Evolutionary conservation across 2,113 vertebrate genomes (phyloP).

Genomic region (Cairina moschata): DNA sequence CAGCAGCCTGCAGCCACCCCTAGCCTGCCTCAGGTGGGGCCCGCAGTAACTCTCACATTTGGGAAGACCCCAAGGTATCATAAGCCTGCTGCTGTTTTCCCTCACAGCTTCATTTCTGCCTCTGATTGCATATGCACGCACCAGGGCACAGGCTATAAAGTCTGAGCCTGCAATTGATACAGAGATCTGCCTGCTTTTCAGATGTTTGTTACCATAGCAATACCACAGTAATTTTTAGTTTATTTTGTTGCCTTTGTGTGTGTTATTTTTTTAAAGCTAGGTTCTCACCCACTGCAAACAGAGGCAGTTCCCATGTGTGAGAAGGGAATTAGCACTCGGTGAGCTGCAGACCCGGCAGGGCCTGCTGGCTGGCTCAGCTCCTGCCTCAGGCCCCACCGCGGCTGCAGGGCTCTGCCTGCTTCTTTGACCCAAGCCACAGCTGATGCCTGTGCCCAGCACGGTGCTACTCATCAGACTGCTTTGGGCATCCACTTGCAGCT

Average conservation of each 20-base stretch:
- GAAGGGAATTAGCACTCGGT: background rate
- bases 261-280: background rate
- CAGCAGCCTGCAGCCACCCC: background rate
- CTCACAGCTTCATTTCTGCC: constrained; percentile 16
- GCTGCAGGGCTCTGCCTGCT: background rate
- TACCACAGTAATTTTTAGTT: constrained; percentile 3
- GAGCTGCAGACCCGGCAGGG: background rate
- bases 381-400: background rate
- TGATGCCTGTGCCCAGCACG: fast-evolving
- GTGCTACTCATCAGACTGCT: background rate
- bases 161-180: background rate
- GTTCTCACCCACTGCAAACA: background rate
- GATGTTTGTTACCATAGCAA: constrained; percentile 60
- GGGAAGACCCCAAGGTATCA: background rate
- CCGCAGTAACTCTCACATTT: background rate
- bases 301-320: background rate
- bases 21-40: background rate
- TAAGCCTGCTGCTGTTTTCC: background rate
- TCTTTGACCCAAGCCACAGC: background rate
- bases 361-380: background rate
- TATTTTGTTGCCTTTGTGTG: background rate
- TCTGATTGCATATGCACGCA: background rate
- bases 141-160: background rate
- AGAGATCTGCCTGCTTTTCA: background rate
- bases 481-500: background rate